Conservation (phyloP, 2,113 vertebrate species). For the Chloropsis hardwickii region DNA sequence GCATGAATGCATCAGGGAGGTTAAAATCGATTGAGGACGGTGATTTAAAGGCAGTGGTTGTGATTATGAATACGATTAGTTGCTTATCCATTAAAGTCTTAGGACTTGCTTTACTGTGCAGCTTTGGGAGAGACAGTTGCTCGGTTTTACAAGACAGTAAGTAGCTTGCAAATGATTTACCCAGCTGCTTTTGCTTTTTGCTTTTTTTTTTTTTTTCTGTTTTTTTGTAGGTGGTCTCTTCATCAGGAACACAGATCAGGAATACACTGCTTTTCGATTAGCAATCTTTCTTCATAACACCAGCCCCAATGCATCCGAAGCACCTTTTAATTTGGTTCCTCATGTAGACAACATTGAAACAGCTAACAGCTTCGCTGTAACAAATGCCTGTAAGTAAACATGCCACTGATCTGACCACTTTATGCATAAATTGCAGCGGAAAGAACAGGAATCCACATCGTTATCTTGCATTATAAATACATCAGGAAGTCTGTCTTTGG, state of each 20-base stretch:
- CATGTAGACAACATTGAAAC: slow-evolving; percentile 99
- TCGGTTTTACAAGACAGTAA: background rate
- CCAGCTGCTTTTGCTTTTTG: slow-evolving; percentile 5
- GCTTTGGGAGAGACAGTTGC: background rate
- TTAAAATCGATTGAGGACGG: slow-evolving; percentile 18
- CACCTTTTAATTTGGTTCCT: slow-evolving; percentile 98
- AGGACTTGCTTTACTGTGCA: background rate
- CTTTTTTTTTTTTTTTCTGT: background rate
- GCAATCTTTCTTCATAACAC: slow-evolving; percentile 99
- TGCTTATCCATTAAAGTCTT: background rate
- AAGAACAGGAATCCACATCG: background rate
- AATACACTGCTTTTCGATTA: slow-evolving; percentile 97
- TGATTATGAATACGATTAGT: slow-evolving; percentile 36
- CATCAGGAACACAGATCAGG: slow-evolving; percentile 99
- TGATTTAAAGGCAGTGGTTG: slow-evolving; percentile 29
- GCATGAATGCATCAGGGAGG: background rate
- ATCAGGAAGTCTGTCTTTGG: background rate
- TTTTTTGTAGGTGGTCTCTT: slow-evolving; percentile 89
- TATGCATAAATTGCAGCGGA: slow-evolving; percentile 24
- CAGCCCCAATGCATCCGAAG: slow-evolving; percentile 97
- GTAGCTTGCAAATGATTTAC: slow-evolving; percentile 32
- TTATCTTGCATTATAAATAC: background rate
- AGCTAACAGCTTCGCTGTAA: slow-evolving; percentile 98
- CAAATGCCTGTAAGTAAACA: slow-evolving; percentile 97
- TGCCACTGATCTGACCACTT: slow-evolving; percentile 14